Evolutionary conservation across 1,140 invertebrate species (phyloP), one percentile per base, ranked within the genome.

Genomic region (Bemisia tabaci): DNA sequence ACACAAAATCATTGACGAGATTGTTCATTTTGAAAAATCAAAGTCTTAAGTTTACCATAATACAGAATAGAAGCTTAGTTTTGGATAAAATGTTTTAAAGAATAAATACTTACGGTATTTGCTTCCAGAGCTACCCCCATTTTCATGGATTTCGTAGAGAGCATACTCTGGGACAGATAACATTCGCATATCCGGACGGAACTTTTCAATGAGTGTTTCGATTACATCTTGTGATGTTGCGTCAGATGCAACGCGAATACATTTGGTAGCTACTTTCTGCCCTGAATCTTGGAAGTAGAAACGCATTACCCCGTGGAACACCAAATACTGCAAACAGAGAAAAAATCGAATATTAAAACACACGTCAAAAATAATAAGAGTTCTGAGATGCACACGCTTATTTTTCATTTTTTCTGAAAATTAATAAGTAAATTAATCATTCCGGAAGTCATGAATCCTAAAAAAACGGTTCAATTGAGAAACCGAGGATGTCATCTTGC

Each of bases 161-260:
- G 94, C 93, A 79, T 98, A 99, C 74, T 92, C 93, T 33, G 92
- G 92, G 63, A 95, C 85, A 22, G 93, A 94, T 59, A 99, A 79
- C 95, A 98, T 99, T 73, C 93, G 84, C 94, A 98, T 97, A 80
- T 99, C 97, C 27, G 97, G 95, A 76, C 96, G 89, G 82, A 99
- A 99, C 80, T 99, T 99, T 81, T 98, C 96, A 70, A 99, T 94
- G 62, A 99, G 82, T 0, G 94, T 97, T 78, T 92, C 90, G 72
- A 99, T 95, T 62, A 99, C 95, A 76, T 95, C 92, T 74, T 87
- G 84, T 59, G 94, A 92, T 17, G 92, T 96, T 11, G 95, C 96
- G 69, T 95, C 93, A 61, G 92, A 96, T 25, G 95, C 89, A 12
- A 99, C 95, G 67, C 97, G 85, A 69, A 99, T 95, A 78, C 97